Conservation (phyloP, 2,888 invertebrate genomes). For the Hypolimnas misippus region DNA sequence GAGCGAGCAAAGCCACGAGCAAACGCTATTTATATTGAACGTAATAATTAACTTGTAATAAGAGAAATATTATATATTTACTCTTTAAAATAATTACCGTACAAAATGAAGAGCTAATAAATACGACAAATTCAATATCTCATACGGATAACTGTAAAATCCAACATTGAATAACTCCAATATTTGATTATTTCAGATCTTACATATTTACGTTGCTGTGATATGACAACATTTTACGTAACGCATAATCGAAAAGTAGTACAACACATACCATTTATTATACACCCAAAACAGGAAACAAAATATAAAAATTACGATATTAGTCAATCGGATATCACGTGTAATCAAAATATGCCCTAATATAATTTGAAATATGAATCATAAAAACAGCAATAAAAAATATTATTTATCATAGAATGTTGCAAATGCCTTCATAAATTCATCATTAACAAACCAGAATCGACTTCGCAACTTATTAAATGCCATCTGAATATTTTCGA, state of each 20-base stretch:
- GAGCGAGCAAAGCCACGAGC: too few relatives aligned
- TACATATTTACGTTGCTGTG: too few relatives aligned
- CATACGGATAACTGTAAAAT: too few relatives aligned
- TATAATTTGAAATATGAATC: not conserved
- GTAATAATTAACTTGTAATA: too few relatives aligned
- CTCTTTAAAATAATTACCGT: too few relatives aligned
- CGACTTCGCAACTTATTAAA: constrained; percentile 61
- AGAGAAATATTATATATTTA: too few relatives aligned
- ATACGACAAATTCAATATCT: too few relatives aligned
- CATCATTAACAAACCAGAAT: constrained; percentile 46
- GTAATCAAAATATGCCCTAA: not conserved
- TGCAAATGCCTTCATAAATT: constrained; percentile 40
- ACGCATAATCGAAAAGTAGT: not conserved
- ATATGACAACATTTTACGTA: not conserved
- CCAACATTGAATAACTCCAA: too few relatives aligned
- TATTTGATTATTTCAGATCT: too few relatives aligned
- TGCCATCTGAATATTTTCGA: constrained; percentile 66
- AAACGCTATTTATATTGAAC: too few relatives aligned
- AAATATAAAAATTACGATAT: not conserved
- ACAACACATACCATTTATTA: not conserved
- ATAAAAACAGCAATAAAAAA: constrained; percentile 8
- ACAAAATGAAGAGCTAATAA: too few relatives aligned
- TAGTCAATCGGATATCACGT: not conserved
- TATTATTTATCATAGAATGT: constrained; percentile 14
- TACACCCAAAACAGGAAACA: not conserved